Evolutionary conservation across 2,888 invertebrate genomes (phyloP).

Genomic region (Parnassius apollo): DNA sequence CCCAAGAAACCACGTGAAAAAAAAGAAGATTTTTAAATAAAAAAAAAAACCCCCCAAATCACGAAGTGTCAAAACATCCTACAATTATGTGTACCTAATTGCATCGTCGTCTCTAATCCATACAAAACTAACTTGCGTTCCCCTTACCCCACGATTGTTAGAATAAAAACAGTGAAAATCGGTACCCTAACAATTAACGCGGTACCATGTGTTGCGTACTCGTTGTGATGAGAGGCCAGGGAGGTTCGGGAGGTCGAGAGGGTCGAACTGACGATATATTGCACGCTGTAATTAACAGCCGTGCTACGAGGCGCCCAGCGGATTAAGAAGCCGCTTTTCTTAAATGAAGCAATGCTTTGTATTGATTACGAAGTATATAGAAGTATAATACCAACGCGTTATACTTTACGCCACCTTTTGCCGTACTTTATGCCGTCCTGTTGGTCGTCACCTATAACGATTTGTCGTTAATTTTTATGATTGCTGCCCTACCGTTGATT

Average conservation of each 20-base stretch:
- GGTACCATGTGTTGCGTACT: constrained; percentile 72
- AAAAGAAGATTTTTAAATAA: too few relatives aligned
- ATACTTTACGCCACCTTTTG: constrained; percentile 35
- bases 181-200: constrained; percentile 67
- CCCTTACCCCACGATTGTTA: constrained; percentile 48
- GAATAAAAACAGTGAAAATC: constrained; percentile 67
- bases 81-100: constrained; percentile 26
- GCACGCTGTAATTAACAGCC: constrained; percentile 68
- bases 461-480: constrained; percentile 20
- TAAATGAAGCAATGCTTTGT: constrained; percentile 60
- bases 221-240: constrained; percentile 59
- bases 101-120: constrained; percentile 36
- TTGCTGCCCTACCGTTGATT: constrained; percentile 1
- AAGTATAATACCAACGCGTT: too few relatives aligned
- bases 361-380: constrained; percentile 49
- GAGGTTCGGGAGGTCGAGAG: constrained; percentile 42
- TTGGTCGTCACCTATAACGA: constrained; percentile 27
- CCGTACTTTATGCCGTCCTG: constrained; percentile 41
- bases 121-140: constrained; percentile 22
- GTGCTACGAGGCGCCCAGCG: constrained; percentile 61
- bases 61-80: constrained; percentile 23
- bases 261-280: constrained; percentile 62
- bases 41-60: too few relatives aligned
- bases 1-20: too few relatives aligned
- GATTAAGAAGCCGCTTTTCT: constrained; percentile 68